phyloP scores from a whole-genome alignment of 2,888 invertebrate species.

The Junonia oenone region DNA sequence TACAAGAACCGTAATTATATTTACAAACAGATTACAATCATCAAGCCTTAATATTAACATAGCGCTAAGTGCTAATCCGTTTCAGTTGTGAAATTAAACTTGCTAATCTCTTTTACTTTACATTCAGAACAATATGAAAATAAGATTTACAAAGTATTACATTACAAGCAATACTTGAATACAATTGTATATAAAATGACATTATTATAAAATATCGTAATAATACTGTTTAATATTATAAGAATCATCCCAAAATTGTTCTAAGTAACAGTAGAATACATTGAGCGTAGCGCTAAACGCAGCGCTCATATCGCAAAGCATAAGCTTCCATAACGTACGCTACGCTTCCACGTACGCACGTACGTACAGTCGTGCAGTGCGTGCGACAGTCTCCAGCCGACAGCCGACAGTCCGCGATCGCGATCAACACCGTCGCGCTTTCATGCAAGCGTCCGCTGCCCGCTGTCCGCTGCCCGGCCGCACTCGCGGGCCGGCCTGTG shows the following conservation, averaged over 20 bases:
- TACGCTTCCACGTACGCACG: too few relatives aligned
- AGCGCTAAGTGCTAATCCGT: neutral
- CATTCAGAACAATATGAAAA: too few relatives aligned
- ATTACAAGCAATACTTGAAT: too few relatives aligned
- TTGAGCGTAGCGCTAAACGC: neutral
- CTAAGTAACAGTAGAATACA: neutral
- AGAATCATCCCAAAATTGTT: neutral
- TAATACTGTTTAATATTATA: too few relatives aligned
- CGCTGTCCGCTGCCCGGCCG: conserved; percentile 23
- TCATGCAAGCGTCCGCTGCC: conserved; percentile 21
- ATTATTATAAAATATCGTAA: too few relatives aligned
- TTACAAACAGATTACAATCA: neutral
- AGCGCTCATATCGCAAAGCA: neutral
- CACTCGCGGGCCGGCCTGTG: conserved; percentile 65
- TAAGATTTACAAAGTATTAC: too few relatives aligned
- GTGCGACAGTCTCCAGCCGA: conserved; percentile 19
- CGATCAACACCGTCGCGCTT: conserved; percentile 18
- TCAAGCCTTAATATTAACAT: neutral
- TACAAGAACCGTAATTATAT: neutral
- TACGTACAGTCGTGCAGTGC: too few relatives aligned
- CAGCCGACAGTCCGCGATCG: conserved; percentile 5
- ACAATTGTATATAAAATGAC: too few relatives aligned
- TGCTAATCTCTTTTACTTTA: neutral
- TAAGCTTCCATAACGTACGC: conserved; percentile 1
- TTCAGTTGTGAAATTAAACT: neutral